Percentiles rank a stretch among this genome's conserved stretches.
Conservation (phyloP, 2,888 invertebrate genomes). For the Eilema griseolum region DNA sequence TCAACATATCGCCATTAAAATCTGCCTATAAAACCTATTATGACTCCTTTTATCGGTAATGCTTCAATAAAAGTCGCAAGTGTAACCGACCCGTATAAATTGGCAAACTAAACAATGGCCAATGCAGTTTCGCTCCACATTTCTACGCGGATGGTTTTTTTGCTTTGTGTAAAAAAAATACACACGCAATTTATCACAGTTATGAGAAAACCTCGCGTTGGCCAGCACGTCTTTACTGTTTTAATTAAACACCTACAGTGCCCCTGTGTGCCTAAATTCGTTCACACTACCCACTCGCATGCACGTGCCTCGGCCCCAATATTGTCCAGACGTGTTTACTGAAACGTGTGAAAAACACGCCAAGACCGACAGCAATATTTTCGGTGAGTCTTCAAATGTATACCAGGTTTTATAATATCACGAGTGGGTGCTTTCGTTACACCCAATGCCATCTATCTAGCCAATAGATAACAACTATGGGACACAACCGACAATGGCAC, state of each 20-base stretch:
- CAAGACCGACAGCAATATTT: conserved; percentile 58
- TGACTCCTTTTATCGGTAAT: conserved; percentile 85
- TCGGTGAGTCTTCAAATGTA: conserved; percentile 69
- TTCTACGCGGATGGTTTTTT: conserved; percentile 82
- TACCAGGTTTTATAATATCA: conserved; percentile 45
- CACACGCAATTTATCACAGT: conserved; percentile 78
- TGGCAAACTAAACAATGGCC: conserved; percentile 86
- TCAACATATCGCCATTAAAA: conserved; percentile 80
- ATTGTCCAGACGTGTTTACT: conserved; percentile 70
- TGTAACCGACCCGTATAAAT: conserved; percentile 87
- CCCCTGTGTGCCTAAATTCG: conserved; percentile 73
- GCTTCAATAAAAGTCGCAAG: conserved; percentile 85
- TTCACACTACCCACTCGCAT: conserved; percentile 59
- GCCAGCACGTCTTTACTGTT: conserved; percentile 81
- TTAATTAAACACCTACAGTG: conserved; percentile 79
- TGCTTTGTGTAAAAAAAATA: conserved; percentile 76
- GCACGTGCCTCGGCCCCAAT: conserved; percentile 66
- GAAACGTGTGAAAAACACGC: conserved; percentile 68
- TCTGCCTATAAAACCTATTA: conserved; percentile 83
- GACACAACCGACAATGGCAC: conserved; percentile 60
- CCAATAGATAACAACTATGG: conserved; percentile 74
- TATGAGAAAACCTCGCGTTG: conserved; percentile 82
- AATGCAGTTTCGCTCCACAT: conserved; percentile 84
- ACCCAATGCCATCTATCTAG: conserved; percentile 81
- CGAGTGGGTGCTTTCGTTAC: conserved; percentile 58